Conservation (phyloP, 2,888 invertebrate genomes). For the Cerastoderma edule region DNA sequence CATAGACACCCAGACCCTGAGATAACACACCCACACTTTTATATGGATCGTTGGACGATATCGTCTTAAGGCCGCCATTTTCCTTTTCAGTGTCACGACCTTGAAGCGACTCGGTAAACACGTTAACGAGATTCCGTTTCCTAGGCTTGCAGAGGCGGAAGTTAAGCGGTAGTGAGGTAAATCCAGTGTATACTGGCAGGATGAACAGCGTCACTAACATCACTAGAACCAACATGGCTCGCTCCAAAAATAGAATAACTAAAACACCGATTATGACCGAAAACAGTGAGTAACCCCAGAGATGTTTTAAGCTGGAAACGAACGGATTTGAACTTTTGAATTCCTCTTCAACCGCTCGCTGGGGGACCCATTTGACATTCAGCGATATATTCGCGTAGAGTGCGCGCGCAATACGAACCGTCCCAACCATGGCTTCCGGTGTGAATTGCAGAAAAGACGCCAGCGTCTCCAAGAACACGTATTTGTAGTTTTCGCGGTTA, state of each 20-base stretch:
- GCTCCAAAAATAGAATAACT: conserved; percentile 64
- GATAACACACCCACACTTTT: conserved; percentile 22
- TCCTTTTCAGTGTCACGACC: background rate
- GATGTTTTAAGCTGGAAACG: conserved; percentile 73
- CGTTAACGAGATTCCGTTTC: conserved; percentile 20
- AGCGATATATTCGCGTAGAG: conserved; percentile 73
- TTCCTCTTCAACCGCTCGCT: conserved; percentile 77
- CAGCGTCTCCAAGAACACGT: conserved; percentile 74
- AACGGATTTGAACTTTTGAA: conserved; percentile 76
- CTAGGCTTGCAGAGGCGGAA: conserved; percentile 45
- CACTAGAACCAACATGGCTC: conserved; percentile 65
- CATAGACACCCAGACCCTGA: conserved; percentile 1
- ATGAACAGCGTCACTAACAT: conserved; percentile 71
- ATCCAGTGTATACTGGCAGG: conserved; percentile 75
- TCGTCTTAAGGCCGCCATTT: conserved; percentile 25
- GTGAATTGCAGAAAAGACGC: conserved; percentile 79
- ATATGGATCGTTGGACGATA: conserved; percentile 20
- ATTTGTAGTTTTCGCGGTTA: conserved; percentile 71
- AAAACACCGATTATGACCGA: conserved; percentile 64
- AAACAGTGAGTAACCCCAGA: conserved; percentile 77
- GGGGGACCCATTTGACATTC: conserved; percentile 77
- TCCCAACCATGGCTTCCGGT: conserved; percentile 77
- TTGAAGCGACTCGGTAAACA: conserved; percentile 16
- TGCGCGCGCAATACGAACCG: conserved; percentile 73
- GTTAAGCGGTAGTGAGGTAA: conserved; percentile 70